Conservation (phyloP, 2,797 vertebrate species). For the Pipistrellus pygmaeus region DNA sequence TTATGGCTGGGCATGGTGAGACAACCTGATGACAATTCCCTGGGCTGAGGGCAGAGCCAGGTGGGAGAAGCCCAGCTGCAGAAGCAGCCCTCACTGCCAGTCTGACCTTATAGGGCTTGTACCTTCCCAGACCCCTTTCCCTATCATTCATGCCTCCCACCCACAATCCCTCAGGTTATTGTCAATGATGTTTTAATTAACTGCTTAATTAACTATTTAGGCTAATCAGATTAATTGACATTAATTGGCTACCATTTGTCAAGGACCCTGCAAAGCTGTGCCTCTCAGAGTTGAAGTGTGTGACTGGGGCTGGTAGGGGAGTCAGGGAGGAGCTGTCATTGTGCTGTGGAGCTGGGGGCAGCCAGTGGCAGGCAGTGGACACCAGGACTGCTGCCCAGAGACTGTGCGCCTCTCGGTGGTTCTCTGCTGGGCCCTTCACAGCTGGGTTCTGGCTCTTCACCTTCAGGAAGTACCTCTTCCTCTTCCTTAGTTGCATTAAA, state of each 20-base stretch:
- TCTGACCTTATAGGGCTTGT: not conserved
- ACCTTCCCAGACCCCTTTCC: not conserved
- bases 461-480: not conserved
- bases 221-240: constrained; percentile 83
- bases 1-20: not conserved
- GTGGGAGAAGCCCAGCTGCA: not conserved
- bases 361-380: not conserved
- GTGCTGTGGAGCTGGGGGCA: not conserved
- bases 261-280: constrained; percentile 73
- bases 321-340: not conserved
- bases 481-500: not conserved
- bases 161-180: constrained; percentile 72
- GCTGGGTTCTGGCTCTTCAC: not conserved
- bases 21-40: not conserved
- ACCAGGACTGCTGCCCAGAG: not conserved
- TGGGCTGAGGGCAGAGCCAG: not conserved
- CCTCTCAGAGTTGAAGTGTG: constrained; percentile 64
- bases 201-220: constrained; percentile 82
- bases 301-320: not conserved
- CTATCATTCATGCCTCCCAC: constrained; percentile 36
- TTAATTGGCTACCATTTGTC: constrained; percentile 82
- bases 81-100: too few species aligned
- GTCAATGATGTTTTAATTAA: constrained; percentile 77
- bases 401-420: not conserved
- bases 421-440: not conserved